phyloP scores from a whole-genome alignment of 2,888 invertebrate genomes.

The Invenusta paracnida region DNA sequence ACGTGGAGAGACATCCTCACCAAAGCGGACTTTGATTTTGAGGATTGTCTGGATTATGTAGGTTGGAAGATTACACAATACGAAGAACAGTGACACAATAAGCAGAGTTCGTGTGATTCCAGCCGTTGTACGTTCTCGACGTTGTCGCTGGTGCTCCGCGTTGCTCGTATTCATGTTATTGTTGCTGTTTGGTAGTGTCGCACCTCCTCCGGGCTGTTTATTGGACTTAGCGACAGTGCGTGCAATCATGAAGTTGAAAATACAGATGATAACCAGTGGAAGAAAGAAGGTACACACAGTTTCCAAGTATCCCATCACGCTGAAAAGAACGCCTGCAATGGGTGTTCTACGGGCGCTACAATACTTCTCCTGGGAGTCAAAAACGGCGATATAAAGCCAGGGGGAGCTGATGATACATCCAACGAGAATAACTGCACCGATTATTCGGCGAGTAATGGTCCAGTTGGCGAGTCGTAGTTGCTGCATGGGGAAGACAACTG shows the following conservation, averaged over 20 bases:
- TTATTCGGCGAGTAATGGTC: background rate
- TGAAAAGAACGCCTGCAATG: background rate
- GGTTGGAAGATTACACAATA: conserved; percentile 23
- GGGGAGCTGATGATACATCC: conserved; percentile 5
- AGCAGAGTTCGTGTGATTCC: conserved; percentile 27
- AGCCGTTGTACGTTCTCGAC: background rate
- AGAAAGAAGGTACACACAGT: conserved; percentile 7
- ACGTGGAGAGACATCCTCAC: background rate
- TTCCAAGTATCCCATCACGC: background rate
- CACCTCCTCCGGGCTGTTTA: background rate
- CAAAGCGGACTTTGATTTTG: background rate
- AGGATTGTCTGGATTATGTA: conserved; percentile 7
- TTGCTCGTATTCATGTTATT: too few relatives aligned
- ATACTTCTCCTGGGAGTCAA: background rate
- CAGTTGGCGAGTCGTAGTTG: conserved; percentile 15
- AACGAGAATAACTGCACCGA: background rate
- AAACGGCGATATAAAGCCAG: conserved; percentile 4
- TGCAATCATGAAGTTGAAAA: conserved; percentile 31
- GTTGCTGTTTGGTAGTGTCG: background rate
- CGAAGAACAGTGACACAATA: conserved; percentile 14
- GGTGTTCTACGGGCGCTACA: background rate
- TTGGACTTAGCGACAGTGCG: background rate
- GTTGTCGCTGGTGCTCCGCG: background rate
- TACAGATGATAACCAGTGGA: conserved; percentile 18
- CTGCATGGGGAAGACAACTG: conserved; percentile 26